Percentiles rank a stretch among this genome's conserved stretches.
phyloP scores from a whole-genome alignment of 2,113 vertebrate genomes.

The Limanda limanda region DNA sequence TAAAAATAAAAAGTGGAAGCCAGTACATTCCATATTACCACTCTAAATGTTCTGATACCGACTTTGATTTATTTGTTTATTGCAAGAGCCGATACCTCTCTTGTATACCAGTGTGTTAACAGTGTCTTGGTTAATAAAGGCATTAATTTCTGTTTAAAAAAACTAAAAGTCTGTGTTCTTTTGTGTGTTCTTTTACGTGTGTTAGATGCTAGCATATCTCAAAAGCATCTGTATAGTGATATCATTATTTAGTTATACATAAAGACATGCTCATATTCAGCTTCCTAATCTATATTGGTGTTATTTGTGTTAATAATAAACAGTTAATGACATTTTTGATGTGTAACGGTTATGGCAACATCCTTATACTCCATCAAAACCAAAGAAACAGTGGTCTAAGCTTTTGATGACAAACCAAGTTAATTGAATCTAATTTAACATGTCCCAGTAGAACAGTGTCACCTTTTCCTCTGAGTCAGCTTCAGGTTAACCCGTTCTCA shows the following conservation, averaged over 20 bases:
- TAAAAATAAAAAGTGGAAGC: constrained; percentile 55
- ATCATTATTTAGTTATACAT: no score
- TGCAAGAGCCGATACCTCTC: constrained; percentile 65
- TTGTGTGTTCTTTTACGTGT: constrained; percentile 1
- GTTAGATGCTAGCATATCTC: background rate
- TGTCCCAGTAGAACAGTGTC: background rate
- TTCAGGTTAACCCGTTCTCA: background rate
- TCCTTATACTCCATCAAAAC: no score
- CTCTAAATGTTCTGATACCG: constrained; percentile 71
- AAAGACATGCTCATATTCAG: no score
- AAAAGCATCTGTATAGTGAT: no score
- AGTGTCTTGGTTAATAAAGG: constrained; percentile 82
- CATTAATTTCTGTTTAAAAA: constrained; percentile 76
- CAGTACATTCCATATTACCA: constrained; percentile 82
- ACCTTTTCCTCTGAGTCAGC: background rate
- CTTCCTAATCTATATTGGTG: no score
- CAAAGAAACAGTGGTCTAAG: background rate
- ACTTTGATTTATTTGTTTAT: constrained; percentile 77
- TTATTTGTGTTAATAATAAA: background rate
- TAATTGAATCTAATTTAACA: background rate
- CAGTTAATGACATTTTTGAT: background rate
- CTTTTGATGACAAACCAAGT: no score
- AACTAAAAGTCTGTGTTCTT: background rate
- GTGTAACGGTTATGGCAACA: no score
- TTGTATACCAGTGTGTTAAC: constrained; percentile 74